Base-by-base conservation (phyloP, 2,888 invertebrate genomes). In the Caenorhabditis sp. region DNA sequence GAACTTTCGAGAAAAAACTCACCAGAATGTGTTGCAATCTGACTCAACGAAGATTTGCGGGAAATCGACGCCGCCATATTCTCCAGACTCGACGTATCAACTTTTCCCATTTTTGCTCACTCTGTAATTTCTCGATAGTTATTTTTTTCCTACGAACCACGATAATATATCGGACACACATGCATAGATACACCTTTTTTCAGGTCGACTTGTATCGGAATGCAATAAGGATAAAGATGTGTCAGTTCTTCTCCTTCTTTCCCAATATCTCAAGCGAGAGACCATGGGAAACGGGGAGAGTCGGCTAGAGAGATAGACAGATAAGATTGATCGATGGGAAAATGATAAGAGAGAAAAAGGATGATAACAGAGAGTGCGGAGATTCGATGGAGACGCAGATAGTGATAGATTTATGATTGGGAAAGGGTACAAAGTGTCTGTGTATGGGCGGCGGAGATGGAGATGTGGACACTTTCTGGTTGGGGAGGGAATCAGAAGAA, bases 1-100 rank as follows among this genome's bases (percentile, higher is more conserved):
- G 38, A 7, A 12, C 12, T 38, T 38, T 35, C 31, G 8, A 35
- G 8, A 1, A 31, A 35, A 35, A 22, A 68, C 77, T 24, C 26
- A 79, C 79, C 70, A 47, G 77, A 77, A 70, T 77, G 69, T 24
- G 70, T 35, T 7, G 76, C 82, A 26, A 82, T 82, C 14, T 82
- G 82, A 47, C 77, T 77, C 26, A 82, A 54, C 19, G 82, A 82
- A 7, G 82, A 77, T 49, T 82, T 82, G 10, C 82, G 14, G 19
- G 82, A 82, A 16, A 82, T 76, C 31, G 82, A 82, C 8, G 76
- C 70, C 1, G 79, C 66, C 76, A 82, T 77, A 26, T 82, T 82
- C 14, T 76, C 76, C 66, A 82, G 41, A 68, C 76, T 82, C 31
- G 82, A 82, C 26, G 82, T 81, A 74, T 76, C 82, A 4, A 82